phyloP scores from a whole-genome alignment of 2,797 vertebrate genomes.

The Merluccius polli region DNA sequence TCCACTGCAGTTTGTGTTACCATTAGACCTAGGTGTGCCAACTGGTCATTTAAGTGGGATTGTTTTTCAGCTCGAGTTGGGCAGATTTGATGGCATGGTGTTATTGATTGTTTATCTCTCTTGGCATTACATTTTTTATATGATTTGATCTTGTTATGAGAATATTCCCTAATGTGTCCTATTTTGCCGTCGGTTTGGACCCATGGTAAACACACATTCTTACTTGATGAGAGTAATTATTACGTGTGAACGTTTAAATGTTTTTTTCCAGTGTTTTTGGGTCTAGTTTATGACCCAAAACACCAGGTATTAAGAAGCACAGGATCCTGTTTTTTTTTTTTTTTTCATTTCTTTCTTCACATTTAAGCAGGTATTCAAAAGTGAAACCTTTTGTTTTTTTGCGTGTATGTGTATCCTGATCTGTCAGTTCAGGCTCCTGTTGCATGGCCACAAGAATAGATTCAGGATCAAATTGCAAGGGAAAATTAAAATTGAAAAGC shows the following conservation, averaged over 20 bases:
- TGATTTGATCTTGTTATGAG: background rate
- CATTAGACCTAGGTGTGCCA: no score
- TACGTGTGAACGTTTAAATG: background rate
- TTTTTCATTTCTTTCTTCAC: background rate
- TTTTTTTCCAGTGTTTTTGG: background rate
- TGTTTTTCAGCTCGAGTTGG: background rate
- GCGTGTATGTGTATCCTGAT: background rate
- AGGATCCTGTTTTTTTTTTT: background rate
- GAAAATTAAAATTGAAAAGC: background rate
- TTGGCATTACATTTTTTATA: background rate
- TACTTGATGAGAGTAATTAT: background rate
- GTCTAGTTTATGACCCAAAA: constrained; percentile 4
- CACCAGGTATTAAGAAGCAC: background rate
- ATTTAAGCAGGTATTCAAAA: background rate
- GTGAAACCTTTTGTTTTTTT: background rate
- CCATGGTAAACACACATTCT: background rate
- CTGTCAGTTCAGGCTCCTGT: background rate
- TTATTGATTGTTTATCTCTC: background rate
- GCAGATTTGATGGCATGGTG: background rate
- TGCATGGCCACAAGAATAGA: background rate
- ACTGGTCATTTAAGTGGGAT: background rate
- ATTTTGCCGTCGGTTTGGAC: no score
- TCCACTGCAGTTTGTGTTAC: constrained; percentile 13
- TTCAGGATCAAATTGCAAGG: background rate
- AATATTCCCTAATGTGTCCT: no score